Evolutionary conservation across 1,140 invertebrate species (phyloP).

Genomic region (Leptinotarsa lineolata): DNA sequence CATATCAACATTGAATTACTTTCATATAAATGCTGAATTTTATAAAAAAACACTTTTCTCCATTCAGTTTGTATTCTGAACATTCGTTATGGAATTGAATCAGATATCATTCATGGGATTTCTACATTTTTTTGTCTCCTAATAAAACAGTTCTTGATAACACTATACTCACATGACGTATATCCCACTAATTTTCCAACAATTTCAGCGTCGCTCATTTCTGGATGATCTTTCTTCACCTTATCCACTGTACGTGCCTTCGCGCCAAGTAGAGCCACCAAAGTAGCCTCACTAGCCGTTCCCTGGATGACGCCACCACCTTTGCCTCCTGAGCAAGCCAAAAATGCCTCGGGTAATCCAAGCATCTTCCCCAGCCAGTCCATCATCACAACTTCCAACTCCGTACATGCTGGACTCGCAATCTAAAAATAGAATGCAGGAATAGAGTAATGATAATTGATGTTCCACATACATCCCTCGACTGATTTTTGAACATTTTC

Average conservation of each 20-base stretch:
- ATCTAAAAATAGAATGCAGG: conserved; percentile 65
- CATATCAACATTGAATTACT: too few species aligned
- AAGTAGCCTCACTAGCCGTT: conserved; percentile 85
- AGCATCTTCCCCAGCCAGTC: conserved; percentile 98
- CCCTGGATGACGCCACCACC: conserved; percentile 92
- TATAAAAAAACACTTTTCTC: too few species aligned
- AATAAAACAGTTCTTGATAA: too few species aligned
- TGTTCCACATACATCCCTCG: background rate
- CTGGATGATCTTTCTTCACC: conserved; percentile 72
- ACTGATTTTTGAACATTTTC: too few species aligned
- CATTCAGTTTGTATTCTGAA: too few species aligned
- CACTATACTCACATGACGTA: conserved; percentile 65
- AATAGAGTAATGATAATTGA: background rate
- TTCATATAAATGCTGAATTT: too few species aligned
- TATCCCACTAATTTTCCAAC: conserved; percentile 89
- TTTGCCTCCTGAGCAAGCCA: conserved; percentile 78
- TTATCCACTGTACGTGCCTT: conserved; percentile 76
- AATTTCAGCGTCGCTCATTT: conserved; percentile 82
- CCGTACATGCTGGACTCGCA: conserved; percentile 95
- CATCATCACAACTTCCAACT: conserved; percentile 94
- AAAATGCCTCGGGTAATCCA: conserved; percentile 85
- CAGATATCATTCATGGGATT: too few species aligned
- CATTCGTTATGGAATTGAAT: too few species aligned
- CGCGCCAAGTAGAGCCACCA: conserved; percentile 88
- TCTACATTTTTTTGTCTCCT: too few species aligned